Conservation (phyloP, 2,113 vertebrate genomes). For the Hydropotes inermis region DNA sequence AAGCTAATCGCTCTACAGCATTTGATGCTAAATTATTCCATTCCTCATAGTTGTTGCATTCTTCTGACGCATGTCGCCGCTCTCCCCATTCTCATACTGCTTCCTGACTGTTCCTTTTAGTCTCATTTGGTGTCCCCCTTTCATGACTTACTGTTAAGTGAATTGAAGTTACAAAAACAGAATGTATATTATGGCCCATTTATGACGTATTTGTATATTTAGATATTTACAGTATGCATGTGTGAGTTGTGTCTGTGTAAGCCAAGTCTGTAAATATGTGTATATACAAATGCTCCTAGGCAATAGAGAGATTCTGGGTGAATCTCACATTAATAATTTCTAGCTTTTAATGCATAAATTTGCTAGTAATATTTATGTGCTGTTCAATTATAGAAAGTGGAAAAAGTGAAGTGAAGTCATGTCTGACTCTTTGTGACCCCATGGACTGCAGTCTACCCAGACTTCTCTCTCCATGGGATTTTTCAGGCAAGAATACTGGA, state of each 20-base stretch:
- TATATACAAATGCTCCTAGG: not conserved
- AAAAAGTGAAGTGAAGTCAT: not conserved
- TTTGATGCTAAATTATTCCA: slow-evolving; percentile 8
- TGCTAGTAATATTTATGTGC: not conserved
- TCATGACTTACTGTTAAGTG: not conserved
- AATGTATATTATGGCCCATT: not conserved
- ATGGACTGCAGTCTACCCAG: not conserved
- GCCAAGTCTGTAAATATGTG: not conserved
- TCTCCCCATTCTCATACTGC: not conserved
- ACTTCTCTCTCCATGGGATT: not conserved
- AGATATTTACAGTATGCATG: not conserved
- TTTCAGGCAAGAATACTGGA: not conserved
- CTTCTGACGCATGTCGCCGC: not conserved
- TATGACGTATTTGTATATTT: not conserved
- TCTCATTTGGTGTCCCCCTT: not conserved
- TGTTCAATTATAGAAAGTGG: not conserved
- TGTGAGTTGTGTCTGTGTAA: not conserved
- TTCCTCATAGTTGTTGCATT: not conserved
- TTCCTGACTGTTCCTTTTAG: not conserved
- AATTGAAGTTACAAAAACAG: not conserved
- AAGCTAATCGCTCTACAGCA: not conserved
- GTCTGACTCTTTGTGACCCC: not conserved
- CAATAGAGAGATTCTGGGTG: not conserved
- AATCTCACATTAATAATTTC: not conserved
- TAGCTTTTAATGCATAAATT: not conserved